These are phyloP conservation scores for Hypothenemus hampei DNA, from an alignment of 1,140 invertebrate genomes.

Conservation along the genomic window DNA sequence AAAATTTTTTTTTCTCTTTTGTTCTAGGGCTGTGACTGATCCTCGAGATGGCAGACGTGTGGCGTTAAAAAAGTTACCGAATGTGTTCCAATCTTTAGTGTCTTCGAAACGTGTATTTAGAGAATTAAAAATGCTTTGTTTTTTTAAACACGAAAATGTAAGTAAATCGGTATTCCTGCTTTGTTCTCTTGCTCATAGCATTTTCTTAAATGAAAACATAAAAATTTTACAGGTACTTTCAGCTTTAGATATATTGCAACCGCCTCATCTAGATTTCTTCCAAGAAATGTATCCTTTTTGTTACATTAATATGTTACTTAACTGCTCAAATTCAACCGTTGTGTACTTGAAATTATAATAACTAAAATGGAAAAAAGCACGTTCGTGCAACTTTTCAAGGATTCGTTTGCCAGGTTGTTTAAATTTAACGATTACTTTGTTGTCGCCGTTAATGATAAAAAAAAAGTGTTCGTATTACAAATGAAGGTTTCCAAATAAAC, in stretches of 20 bases:
- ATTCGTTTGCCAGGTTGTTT: too few species aligned
- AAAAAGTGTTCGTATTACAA: too few species aligned
- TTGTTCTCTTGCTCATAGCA: background rate
- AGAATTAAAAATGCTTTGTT: conserved; percentile 98
- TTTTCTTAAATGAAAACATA: background rate
- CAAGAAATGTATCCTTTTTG: conserved; percentile 98
- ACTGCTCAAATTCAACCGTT: too few species aligned
- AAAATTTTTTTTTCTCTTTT: conserved; percentile 23
- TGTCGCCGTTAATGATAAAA: too few species aligned
- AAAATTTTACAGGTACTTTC: conserved; percentile 77
- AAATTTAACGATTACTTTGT: too few species aligned
- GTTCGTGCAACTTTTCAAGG: too few species aligned
- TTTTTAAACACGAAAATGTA: conserved; percentile 99
- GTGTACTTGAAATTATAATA: too few species aligned
- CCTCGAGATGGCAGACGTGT: conserved; percentile 96
- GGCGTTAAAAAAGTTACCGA: conserved; percentile 98
- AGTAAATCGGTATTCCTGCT: conserved; percentile 47
- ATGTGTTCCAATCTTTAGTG: conserved; percentile 99
- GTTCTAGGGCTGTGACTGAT: conserved; percentile 95
- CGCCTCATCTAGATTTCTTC: conserved; percentile 95
- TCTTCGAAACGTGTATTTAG: conserved; percentile 97
- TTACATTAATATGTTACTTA: too few species aligned
- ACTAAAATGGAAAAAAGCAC: too few species aligned
- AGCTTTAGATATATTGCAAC: conserved; percentile 92
- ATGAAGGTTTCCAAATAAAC: too few species aligned